A percentile compares a stretch with the other conserved stretches of the same genome.
phyloP scores from a whole-genome alignment of 2,888 invertebrate genomes.

The Ditula angustiorana region DNA sequence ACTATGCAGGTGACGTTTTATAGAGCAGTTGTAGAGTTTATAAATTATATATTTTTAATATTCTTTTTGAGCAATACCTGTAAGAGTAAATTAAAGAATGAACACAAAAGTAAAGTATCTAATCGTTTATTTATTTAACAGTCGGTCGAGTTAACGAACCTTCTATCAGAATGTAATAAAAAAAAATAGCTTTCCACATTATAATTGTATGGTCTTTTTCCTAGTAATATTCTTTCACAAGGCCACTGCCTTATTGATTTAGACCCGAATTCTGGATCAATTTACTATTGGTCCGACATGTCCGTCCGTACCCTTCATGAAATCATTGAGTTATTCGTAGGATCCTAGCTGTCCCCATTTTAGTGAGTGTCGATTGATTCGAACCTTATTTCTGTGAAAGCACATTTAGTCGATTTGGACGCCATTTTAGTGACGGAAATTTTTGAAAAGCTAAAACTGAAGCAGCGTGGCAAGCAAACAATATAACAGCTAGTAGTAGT shows the following conservation, averaged over 20 bases:
- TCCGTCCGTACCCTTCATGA: constrained; percentile 6
- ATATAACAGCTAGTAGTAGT: too few species aligned
- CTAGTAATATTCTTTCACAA: constrained; percentile 14
- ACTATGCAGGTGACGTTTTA: constrained; percentile 48
- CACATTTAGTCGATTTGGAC: background rate
- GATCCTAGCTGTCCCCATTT: constrained; percentile 7
- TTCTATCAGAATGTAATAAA: too few species aligned
- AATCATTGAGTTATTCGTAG: constrained; percentile 24
- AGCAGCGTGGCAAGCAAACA: background rate
- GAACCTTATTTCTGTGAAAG: constrained; percentile 5
- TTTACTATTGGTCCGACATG: constrained; percentile 11
- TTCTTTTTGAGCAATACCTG: too few species aligned
- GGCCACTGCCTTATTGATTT: constrained; percentile 25
- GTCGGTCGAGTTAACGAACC: too few species aligned
- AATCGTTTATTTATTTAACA: too few species aligned
- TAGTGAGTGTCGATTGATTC: constrained; percentile 7
- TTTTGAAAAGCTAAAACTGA: background rate
- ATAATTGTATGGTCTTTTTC: too few species aligned
- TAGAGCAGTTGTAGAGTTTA: background rate
- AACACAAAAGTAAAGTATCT: too few species aligned
- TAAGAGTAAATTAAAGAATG: background rate
- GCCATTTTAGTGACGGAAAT: background rate
- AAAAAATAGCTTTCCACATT: too few species aligned
- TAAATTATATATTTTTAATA: too few species aligned
- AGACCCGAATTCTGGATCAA: constrained; percentile 21